phyloP scores from a whole-genome alignment of 2,888 invertebrate species.

The Drosophila picticornis region DNA sequence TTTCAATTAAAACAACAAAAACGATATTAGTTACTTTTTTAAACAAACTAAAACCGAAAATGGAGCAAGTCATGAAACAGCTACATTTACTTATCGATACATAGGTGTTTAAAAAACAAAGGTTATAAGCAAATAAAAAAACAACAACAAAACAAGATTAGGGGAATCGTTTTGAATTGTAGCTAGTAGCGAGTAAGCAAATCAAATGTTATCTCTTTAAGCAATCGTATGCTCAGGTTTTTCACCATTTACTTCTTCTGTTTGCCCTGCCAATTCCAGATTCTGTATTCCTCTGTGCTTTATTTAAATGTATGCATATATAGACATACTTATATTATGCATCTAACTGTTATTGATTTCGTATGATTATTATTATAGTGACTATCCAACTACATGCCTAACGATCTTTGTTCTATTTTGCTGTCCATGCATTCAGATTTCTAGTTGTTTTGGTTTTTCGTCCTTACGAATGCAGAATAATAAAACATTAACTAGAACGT shows the following conservation, averaged over 20 bases:
- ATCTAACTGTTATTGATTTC: slow-evolving; percentile 42
- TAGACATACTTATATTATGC: slow-evolving; percentile 3
- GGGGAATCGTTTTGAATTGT: slow-evolving; percentile 38
- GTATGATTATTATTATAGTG: slow-evolving; percentile 19
- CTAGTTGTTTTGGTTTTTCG: slow-evolving; percentile 10
- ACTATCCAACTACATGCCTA: slow-evolving; percentile 20
- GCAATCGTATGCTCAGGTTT: slow-evolving; percentile 21
- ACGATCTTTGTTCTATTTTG: slow-evolving; percentile 44
- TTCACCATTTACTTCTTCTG: slow-evolving; percentile 5
- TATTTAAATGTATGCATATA: slow-evolving; percentile 14
- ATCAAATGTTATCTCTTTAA: slow-evolving; percentile 21
- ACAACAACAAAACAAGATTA: slow-evolving; percentile 9
- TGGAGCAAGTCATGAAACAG: slow-evolving; percentile 10
- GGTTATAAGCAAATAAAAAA: slow-evolving; percentile 43
- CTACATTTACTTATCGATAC: slow-evolving; percentile 32
- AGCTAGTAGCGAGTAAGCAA: slow-evolving; percentile 76
- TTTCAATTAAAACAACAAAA: slow-evolving; percentile 62
- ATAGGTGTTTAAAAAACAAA: slow-evolving; percentile 52
- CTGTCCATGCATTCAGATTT: slow-evolving; percentile 71
- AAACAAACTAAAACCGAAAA: slow-evolving; percentile 21
- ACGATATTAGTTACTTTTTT: slow-evolving; percentile 64
- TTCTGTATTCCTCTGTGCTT: slow-evolving; percentile 34
- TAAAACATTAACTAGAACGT: slow-evolving; percentile 23
- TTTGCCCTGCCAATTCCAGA: slow-evolving; percentile 15
- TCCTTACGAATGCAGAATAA: slow-evolving; percentile 16